These are phyloP conservation scores for Drosophila pandora DNA, from an alignment of 1,140 invertebrate genomes.

Conservation along the genomic window DNA sequence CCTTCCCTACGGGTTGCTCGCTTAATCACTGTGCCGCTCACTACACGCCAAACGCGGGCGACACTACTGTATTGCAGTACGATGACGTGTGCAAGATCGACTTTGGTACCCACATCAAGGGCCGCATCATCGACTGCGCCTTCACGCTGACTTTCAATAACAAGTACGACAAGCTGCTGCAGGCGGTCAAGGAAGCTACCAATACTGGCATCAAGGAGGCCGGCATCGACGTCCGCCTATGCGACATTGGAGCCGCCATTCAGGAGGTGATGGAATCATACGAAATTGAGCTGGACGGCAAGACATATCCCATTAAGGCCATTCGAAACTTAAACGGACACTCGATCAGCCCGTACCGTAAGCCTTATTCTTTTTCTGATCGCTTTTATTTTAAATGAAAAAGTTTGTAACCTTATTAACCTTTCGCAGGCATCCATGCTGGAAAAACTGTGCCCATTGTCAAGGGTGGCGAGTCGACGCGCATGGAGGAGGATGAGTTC, in stretches of 20 bases:
- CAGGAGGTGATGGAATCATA: conserved; percentile 99
- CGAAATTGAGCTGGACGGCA: conserved; percentile 98
- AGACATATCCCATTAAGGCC: conserved; percentile 98
- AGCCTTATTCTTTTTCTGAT: conserved; percentile 51
- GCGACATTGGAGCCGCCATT: conserved; percentile 98
- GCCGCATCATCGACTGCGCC: conserved; percentile 99
- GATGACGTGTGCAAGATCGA: conserved; percentile 99
- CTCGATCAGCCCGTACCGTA: conserved; percentile 97
- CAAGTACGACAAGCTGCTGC: conserved; percentile 97
- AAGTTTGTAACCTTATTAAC: not conserved
- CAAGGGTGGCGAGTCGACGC: conserved; percentile 97
- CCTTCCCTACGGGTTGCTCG: conserved; percentile 99
- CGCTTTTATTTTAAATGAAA: not conserved
- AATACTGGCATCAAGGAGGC: conserved; percentile 98
- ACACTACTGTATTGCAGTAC: conserved; percentile 96
- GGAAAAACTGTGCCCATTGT: conserved; percentile 99
- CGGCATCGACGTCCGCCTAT: conserved; percentile 98
- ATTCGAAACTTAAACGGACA: conserved; percentile 99
- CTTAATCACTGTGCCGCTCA: conserved; percentile 99
- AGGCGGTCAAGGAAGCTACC: conserved; percentile 98
- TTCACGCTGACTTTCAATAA: conserved; percentile 98
- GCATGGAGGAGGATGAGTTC: conserved; percentile 99
- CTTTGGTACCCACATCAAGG: conserved; percentile 99
- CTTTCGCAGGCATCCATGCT: conserved; percentile 94
- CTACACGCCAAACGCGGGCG: conserved; percentile 99